Evolutionary conservation across 2,797 vertebrate species (phyloP).

Genomic region (Anguilla megastoma): DNA sequence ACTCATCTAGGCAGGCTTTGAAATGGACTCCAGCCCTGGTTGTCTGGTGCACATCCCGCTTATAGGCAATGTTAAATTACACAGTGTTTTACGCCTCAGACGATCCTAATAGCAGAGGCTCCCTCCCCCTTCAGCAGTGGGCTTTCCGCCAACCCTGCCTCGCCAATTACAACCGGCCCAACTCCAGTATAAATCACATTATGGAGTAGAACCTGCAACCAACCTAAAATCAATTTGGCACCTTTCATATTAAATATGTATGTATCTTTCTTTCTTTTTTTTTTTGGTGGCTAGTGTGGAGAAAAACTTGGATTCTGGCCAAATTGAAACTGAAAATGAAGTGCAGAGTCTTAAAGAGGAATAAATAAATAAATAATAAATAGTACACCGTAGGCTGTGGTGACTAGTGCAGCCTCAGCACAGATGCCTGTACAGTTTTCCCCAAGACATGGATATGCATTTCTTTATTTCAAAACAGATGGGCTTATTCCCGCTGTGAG

Average conservation of each 20-base stretch:
- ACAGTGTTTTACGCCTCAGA: slow-evolving; percentile 45
- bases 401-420: background rate
- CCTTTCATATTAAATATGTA: background rate
- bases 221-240: slow-evolving; percentile 34
- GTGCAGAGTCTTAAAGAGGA: background rate
- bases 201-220: slow-evolving; percentile 14
- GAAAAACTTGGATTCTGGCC: background rate
- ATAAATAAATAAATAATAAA: background rate
- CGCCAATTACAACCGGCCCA: background rate
- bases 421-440: background rate
- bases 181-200: slow-evolving; percentile 28
- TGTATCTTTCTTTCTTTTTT: background rate
- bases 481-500: background rate
- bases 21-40: background rate
- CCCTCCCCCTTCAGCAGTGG: slow-evolving; percentile 40
- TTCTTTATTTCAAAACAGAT: background rate
- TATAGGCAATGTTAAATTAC: slow-evolving; percentile 42
- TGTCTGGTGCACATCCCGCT: slow-evolving; percentile 30
- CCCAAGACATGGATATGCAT: background rate
- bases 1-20: slow-evolving; percentile 6
- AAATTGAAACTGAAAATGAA: background rate
- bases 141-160: background rate
- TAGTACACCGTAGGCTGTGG: background rate
- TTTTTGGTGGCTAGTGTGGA: too few species aligned
- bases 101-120: slow-evolving; percentile 42